Base-by-base conservation (phyloP, 1,140 invertebrate genomes). In the Diorhabda carinulata region DNA sequence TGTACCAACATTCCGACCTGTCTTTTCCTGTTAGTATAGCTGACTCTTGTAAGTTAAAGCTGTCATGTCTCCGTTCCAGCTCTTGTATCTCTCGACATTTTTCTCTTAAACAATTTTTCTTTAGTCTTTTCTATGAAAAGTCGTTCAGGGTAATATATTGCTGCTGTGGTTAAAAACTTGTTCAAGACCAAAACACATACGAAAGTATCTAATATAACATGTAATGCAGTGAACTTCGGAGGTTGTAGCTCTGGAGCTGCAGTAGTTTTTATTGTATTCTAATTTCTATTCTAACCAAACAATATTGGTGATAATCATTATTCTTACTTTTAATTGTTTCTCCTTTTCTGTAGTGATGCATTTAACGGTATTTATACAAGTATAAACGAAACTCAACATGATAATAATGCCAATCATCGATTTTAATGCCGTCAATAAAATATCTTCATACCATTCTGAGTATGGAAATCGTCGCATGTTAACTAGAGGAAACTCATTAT, bases 341-440 rank as follows among this genome's bases (percentile, higher is more conserved):
- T 89, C 87, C 75, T 88, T 89, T 72, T 89, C 87, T 0, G 79
- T 80, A 4, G 87, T 87, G 52, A 89, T 85, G 61, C 84, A 84
- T 76, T 89, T 92, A 6, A 93, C 89, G 43, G 92, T 90, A 78
- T 92, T 91, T 4, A 92, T 89, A 67, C 89, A 89, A 0, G 92
- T 88, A 78, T 92, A 90, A 2, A 91, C 86, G 76, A 92, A 93
- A 76, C 90, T 91, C 2, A 94, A 78, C 83, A 93, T 86, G 64
- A 94, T 87, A 61, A 95, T 72, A 67, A 94, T 82, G 0, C 91
- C 90, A 62, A 94, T 86, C 75, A 91, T 89, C 68, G 85, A 83
- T 76, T 91, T 86, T 60, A 91, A 78, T 10, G 87, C 87, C 63
- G 87, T 81, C 41, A 91, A 76, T 68, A 94, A 84, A 9, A 86